These are phyloP conservation scores for Magallana angulata DNA, from an alignment of 1,140 invertebrate genomes.

Conservation along the genomic window DNA sequence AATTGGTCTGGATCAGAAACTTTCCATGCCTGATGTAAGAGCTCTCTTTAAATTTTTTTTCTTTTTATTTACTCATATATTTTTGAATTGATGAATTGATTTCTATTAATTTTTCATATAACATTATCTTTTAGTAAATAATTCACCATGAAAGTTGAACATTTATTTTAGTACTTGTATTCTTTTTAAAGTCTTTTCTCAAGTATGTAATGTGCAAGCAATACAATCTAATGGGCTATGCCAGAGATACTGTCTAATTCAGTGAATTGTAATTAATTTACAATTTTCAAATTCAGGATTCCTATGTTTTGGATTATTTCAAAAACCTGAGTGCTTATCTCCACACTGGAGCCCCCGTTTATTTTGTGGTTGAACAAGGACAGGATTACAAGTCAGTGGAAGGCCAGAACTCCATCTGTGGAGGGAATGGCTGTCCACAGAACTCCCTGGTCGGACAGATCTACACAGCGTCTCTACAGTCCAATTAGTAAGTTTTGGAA, in stretches of 20 bases:
- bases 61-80: no score
- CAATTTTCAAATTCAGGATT: constrained; percentile 81
- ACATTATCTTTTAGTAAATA: no score
- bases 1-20: constrained; percentile 91
- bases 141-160: no score
- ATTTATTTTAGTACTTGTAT: no score
- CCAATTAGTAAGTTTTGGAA: constrained; percentile 82
- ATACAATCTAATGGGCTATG: no score
- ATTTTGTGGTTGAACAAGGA: constrained; percentile 91
- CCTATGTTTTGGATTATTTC: constrained; percentile 92
- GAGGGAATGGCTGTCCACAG: constrained; percentile 85
- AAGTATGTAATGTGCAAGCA: no score
- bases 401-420: constrained; percentile 90
- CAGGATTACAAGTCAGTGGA: constrained; percentile 85
- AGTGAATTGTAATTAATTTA: no score
- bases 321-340: constrained; percentile 87
- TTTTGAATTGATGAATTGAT: no score
- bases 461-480: constrained; percentile 39
- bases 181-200: no score
- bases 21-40: constrained; percentile 89
- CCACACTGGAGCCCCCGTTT: constrained; percentile 92
- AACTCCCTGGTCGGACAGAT: constrained; percentile 86
- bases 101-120: no score
- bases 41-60: no score
- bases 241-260: no score